These are phyloP conservation scores for Lates japonicus DNA, from an alignment of 2,797 vertebrate genomes.

Conservation along the genomic window DNA sequence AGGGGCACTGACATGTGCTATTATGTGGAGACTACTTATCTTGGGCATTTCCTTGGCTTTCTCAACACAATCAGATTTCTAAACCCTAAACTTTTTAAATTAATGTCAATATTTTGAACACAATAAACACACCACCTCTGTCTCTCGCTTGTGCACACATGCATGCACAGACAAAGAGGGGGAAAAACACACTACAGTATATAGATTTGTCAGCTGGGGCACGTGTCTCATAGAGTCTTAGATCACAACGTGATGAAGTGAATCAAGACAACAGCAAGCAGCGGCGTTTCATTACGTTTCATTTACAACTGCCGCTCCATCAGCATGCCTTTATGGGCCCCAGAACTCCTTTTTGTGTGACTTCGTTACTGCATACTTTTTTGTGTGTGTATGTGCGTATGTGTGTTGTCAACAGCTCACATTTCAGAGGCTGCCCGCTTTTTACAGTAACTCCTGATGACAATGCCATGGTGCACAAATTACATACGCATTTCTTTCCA, in stretches of 20 bases:
- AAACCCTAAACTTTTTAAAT: conserved; percentile 26
- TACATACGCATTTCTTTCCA: conserved; percentile 64
- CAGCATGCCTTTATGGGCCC: conserved; percentile 60
- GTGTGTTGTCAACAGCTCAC: conserved; percentile 64
- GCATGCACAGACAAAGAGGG: background rate
- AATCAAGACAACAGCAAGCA: conserved; percentile 69
- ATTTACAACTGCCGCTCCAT: conserved; percentile 70
- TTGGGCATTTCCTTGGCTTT: background rate
- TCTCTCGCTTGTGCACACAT: background rate
- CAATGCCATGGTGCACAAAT: conserved; percentile 73
- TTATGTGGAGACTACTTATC: conserved; percentile 1
- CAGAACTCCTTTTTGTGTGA: conserved; percentile 68
- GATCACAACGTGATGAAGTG: conserved; percentile 57
- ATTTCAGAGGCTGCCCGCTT: conserved; percentile 64
- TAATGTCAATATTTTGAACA: conserved; percentile 13
- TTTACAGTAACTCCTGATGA: conserved; percentile 72
- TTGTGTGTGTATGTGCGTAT: conserved; percentile 32
- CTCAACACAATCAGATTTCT: conserved; percentile 10
- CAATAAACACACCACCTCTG: conserved; percentile 11
- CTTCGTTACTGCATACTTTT: conserved; percentile 54
- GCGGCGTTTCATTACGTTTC: conserved; percentile 72
- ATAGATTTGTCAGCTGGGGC: conserved; percentile 34
- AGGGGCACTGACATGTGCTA: conserved; percentile 10
- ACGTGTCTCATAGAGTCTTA: conserved; percentile 48
- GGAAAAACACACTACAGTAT: background rate